Percentiles rank a stretch among this genome's conserved stretches.
phyloP scores from a whole-genome alignment of 2,888 invertebrate genomes.

The Sarcophaga caerulescens region DNA sequence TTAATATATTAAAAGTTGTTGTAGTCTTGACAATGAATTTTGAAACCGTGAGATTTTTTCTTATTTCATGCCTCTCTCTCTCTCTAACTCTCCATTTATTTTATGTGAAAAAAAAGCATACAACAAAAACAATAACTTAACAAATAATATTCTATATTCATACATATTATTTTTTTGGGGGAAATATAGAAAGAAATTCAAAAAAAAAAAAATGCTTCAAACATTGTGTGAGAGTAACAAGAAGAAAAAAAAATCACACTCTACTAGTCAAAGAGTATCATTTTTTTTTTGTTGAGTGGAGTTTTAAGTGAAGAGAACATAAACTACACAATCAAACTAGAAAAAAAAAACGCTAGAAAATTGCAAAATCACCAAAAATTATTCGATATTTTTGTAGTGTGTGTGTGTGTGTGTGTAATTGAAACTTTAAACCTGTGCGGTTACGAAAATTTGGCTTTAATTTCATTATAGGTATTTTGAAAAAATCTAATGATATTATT shows the following conservation, averaged over 20 bases:
- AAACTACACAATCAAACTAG: background rate
- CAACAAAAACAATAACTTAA: background rate
- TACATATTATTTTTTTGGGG: conserved; percentile 38
- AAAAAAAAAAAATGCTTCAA: background rate
- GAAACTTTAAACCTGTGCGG: background rate
- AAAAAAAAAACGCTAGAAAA: background rate
- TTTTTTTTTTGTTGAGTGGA: background rate
- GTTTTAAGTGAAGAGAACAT: background rate
- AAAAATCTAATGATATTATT: background rate
- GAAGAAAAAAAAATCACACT: too few species aligned
- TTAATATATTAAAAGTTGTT: conserved; percentile 51
- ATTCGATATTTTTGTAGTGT: background rate
- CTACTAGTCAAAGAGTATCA: too few species aligned
- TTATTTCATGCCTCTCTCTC: background rate
- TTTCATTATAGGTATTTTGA: background rate
- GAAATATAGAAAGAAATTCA: conserved; percentile 19
- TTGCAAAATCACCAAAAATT: background rate
- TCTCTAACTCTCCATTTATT: background rate
- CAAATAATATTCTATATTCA: conserved; percentile 44
- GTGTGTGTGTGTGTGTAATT: background rate
- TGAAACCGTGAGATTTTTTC: conserved; percentile 64
- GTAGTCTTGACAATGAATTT: conserved; percentile 54
- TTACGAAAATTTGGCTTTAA: background rate
- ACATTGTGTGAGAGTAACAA: background rate
- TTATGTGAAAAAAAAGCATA: background rate